Percentiles rank a stretch among this genome's conserved stretches.
Evolutionary conservation across 1,140 invertebrate genomes (phyloP).

Genomic region (Drosophila carrolli): DNA sequence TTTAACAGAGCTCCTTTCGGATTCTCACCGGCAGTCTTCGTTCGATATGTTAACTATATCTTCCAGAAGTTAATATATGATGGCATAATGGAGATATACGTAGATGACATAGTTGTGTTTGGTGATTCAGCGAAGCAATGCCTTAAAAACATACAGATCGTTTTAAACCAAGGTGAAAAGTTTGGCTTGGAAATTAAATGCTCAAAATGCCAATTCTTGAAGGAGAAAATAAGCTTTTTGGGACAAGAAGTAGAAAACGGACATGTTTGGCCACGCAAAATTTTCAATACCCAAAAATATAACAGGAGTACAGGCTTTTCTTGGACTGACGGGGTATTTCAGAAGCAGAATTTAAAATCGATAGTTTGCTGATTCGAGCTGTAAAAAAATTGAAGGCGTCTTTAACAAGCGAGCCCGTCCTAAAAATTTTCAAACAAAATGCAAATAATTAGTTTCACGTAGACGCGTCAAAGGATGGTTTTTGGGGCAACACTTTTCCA

Average conservation of each 20-base stretch:
- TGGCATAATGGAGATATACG: too few species aligned
- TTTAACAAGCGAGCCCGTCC: too few species aligned
- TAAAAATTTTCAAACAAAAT: too few species aligned
- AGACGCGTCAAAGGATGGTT: too few species aligned
- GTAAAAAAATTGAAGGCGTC: too few species aligned
- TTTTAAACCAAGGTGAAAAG: background rate
- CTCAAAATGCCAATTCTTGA: background rate
- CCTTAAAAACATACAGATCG: background rate
- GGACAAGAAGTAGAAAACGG: background rate
- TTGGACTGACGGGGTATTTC: background rate
- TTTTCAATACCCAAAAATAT: background rate
- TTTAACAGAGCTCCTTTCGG: slow-evolving; percentile 1
- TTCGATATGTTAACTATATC: background rate
- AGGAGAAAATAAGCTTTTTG: background rate
- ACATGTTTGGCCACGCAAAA: background rate
- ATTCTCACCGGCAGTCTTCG: background rate
- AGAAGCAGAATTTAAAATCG: background rate
- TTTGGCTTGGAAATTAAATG: background rate
- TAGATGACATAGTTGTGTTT: background rate
- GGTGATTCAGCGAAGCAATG: background rate
- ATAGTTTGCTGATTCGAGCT: background rate
- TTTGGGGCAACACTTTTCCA: too few species aligned
- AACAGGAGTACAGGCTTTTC: background rate
- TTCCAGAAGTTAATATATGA: too few species aligned
- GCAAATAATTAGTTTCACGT: too few species aligned